These are phyloP conservation scores for Cyclopterus lumpus DNA, from an alignment of 2,797 vertebrate species.

Conservation along the genomic window DNA sequence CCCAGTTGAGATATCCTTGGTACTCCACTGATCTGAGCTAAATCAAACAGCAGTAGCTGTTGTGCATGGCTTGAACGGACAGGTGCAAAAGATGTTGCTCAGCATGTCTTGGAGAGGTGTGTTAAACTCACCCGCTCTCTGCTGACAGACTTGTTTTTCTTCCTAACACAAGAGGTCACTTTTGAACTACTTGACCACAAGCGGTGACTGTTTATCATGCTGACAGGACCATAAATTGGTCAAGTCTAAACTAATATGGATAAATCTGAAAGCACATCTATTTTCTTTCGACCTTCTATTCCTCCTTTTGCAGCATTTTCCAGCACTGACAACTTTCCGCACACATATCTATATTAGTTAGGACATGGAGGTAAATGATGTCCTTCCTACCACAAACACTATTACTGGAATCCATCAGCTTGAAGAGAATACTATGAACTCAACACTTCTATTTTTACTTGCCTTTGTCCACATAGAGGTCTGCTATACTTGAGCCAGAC, in stretches of 20 bases:
- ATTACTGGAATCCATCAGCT: not conserved
- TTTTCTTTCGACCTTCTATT: constrained; percentile 54
- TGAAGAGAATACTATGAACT: constrained; percentile 22
- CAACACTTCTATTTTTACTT: constrained; percentile 22
- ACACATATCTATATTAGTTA: constrained; percentile 54
- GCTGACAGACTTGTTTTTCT: constrained; percentile 36
- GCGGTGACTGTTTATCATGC: constrained; percentile 61
- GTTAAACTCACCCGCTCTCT: constrained; percentile 36
- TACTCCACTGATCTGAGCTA: constrained; percentile 61
- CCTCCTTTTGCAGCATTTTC: constrained; percentile 55
- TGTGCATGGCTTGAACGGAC: constrained; percentile 42
- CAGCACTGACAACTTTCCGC: constrained; percentile 20
- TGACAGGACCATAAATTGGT: constrained; percentile 65
- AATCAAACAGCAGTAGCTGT: constrained; percentile 64
- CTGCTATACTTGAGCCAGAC: not conserved
- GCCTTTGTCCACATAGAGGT: constrained; percentile 5
- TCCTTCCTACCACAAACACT: constrained; percentile 24
- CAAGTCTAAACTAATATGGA: constrained; percentile 67
- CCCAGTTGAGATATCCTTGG: constrained; percentile 64
- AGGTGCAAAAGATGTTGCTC: constrained; percentile 45
- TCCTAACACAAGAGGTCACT: constrained; percentile 52
- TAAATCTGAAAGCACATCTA: constrained; percentile 58
- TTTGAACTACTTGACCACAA: constrained; percentile 58
- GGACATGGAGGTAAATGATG: constrained; percentile 34
- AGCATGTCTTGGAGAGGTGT: constrained; percentile 42